Evolutionary conservation across 53 echinoderm and acorn worm species (phyloP).

Genomic region (Holothuria leucospilota): DNA sequence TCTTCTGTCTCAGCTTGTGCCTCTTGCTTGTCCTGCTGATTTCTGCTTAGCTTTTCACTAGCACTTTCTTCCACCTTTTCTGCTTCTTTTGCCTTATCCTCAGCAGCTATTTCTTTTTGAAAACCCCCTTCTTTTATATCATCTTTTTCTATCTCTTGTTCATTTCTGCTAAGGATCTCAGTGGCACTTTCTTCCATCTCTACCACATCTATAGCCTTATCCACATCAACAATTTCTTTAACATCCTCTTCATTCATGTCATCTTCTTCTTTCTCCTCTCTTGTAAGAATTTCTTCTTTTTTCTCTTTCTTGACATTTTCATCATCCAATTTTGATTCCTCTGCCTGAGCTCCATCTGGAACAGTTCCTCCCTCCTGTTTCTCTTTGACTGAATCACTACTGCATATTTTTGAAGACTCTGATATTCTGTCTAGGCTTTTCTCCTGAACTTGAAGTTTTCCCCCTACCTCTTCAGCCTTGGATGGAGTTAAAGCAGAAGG

Average conservation of each 20-base stretch:
- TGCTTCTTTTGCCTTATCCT: not conserved
- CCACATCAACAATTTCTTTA: not conserved
- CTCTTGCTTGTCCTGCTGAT: not conserved
- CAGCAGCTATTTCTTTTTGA: not conserved
- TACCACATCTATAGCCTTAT: not conserved
- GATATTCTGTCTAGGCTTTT: not conserved
- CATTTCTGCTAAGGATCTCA: not conserved
- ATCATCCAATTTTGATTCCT: not conserved
- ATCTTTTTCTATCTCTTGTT: not conserved
- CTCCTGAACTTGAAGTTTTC: not conserved
- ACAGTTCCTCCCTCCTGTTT: not conserved
- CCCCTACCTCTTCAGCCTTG: not conserved
- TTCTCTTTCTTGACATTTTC: not conserved
- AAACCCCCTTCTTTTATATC: not conserved
- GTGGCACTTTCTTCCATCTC: not conserved
- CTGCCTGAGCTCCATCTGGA: not conserved
- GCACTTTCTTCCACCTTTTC: not conserved
- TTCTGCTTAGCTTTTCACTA: not conserved
- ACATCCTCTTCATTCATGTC: not conserved
- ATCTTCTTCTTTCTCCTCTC: not conserved
- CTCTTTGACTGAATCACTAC: not conserved
- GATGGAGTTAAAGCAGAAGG: not conserved
- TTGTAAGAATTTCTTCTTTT: not conserved
- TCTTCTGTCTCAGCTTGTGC: not conserved
- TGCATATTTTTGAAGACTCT: not conserved